Percentiles rank a stretch among this genome's conserved stretches.
Conservation (phyloP, 2,113 vertebrate species). For the Lepisosteus osseus region DNA sequence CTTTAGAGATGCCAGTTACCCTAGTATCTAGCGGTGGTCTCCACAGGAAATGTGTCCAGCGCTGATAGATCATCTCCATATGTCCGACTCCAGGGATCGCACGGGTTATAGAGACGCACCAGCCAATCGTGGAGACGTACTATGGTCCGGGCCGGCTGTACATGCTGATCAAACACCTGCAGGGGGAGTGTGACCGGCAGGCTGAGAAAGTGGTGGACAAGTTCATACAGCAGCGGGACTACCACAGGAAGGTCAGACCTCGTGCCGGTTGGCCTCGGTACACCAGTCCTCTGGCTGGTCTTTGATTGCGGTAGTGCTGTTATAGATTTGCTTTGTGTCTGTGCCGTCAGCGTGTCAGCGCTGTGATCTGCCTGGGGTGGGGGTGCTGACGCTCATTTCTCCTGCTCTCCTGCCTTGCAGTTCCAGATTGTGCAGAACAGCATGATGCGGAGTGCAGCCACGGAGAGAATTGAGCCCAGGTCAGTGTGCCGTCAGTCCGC, state of each 20-base stretch:
- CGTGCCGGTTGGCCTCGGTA: background rate
- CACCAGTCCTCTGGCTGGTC: too few relatives aligned
- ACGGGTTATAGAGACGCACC: conserved; percentile 91
- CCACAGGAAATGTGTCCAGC: too few relatives aligned
- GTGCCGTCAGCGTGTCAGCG: background rate
- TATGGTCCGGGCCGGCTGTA: conserved; percentile 90
- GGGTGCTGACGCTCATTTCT: background rate
- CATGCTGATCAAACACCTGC: conserved; percentile 88
- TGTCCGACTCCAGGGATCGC: conserved; percentile 79
- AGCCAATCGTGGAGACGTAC: conserved; percentile 95
- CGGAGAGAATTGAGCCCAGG: conserved; percentile 91
- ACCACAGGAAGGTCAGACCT: conserved; percentile 79
- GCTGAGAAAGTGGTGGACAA: conserved; percentile 90
- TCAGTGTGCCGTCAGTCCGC: conserved; percentile 35
- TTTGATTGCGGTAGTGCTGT: background rate
- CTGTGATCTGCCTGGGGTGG: background rate
- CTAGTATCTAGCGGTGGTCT: too few relatives aligned
- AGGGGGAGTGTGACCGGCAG: conserved; percentile 89
- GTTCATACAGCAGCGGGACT: conserved; percentile 89
- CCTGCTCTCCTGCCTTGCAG: conserved; percentile 59
- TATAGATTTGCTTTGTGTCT: background rate
- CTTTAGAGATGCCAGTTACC: too few relatives aligned
- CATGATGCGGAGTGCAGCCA: conserved; percentile 82
- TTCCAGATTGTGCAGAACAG: conserved; percentile 91
- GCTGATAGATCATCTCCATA: background rate